Evolutionary conservation across 2,888 invertebrate species (phyloP), one percentile per base, ranked within the genome.

Genomic region (Cryptocephalus moraei): DNA sequence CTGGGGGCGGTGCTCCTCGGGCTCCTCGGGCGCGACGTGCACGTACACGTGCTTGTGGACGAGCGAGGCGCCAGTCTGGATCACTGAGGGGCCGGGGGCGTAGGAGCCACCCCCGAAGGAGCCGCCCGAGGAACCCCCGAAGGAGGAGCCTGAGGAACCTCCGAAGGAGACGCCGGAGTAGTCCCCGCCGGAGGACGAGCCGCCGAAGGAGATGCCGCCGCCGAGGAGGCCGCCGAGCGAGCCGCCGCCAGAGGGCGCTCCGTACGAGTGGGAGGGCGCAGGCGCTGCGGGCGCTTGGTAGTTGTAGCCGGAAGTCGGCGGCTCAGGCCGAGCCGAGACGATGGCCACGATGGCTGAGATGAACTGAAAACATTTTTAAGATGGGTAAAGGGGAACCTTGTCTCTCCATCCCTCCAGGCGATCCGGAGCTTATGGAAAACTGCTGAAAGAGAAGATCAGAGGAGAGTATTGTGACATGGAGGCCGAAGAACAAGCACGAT

Each of bases 31-130:
- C 43, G 91, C 90, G 10, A 90, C 89, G 69, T 90, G 90, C 4
- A 90, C 90, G 77, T 90, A 91, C 68, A 87, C 87, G 76, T 87
- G 89, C 65, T 87, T 89, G 67, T 87, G 87, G 52, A 89, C 82
- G 31, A 85, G 41, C 56, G 84, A 76, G 56, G 77, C 75, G 46
- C 73, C 70, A 48, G 48, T 47, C 32, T 53, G 41, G 38, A 51
- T 39, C 12, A 47, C 54, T 6, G 22, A 22, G 3, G 22, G 22
- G 22, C 22, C 22, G 11, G 46, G 13, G 13, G 46, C 13, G 34
- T 12, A 43, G 10, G 11, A 41, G 11, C 45, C 45, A n/a, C 46
- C 44, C 11, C 42, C 46, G n/a, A 36, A 33, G n/a, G 33, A 33
- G 43, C n/a, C 33, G n/a, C 46, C 41, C 14, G 12, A 39, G n/a